Evolutionary conservation across 2,113 vertebrate genomes (phyloP).

Genomic region (Falcunculus frontatus): DNA sequence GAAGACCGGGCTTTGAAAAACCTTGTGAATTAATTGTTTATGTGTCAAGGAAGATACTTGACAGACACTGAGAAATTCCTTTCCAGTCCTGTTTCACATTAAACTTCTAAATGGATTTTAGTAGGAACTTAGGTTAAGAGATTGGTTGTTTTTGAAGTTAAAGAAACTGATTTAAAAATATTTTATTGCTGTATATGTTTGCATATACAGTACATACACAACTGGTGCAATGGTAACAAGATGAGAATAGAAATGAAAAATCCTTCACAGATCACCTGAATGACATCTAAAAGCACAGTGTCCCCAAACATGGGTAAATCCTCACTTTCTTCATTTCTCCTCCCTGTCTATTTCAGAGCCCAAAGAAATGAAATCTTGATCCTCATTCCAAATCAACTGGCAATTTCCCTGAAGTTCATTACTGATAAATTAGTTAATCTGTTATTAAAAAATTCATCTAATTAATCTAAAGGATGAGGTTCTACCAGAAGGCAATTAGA

Average conservation of each 20-base stretch:
- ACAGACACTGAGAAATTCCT: neutral
- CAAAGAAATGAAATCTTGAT: neutral
- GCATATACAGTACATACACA: neutral
- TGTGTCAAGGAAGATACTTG: neutral
- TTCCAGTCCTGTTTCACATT: neutral
- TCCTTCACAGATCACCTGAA: neutral
- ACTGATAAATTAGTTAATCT: neutral
- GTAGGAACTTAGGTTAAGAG: no score
- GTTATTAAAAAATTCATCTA: neutral
- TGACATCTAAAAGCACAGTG: neutral
- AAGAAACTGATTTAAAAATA: neutral
- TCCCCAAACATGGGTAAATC: neutral
- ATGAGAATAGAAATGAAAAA: neutral
- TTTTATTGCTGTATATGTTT: slow-evolving; percentile 32
- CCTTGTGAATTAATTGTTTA: neutral
- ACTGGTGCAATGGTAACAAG: neutral
- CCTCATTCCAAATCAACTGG: neutral
- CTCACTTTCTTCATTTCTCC: neutral
- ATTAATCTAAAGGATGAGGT: neutral
- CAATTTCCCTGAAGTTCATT: neutral
- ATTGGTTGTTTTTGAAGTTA: no score
- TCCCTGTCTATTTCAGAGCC: neutral
- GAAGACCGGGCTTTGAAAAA: neutral
- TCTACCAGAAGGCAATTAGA: neutral
- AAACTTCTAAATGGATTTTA: no score